Base-by-base conservation (phyloP, 1,140 invertebrate genomes). In the Holcopasites calliopsidis region DNA sequence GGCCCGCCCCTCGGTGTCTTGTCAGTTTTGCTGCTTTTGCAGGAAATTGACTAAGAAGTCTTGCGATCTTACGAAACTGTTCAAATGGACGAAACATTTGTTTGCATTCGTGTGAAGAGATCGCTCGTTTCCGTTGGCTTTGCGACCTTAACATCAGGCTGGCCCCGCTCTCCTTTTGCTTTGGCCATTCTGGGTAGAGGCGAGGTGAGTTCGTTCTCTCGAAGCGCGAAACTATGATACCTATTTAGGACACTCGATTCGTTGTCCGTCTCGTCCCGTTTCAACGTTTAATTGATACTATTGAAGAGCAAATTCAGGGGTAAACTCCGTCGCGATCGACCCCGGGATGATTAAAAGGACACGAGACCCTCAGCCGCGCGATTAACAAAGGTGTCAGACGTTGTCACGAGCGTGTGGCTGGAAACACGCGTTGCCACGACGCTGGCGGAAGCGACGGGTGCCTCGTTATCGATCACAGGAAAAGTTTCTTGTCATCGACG, bases 351-450 rank as follows among this genome's bases (percentile, higher is more conserved):
- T n/a, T n/a, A n/a, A n/a, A n/a, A n/a, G n/a, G n/a, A n/a, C n/a
- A n/a, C n/a, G n/a, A n/a, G n/a, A n/a, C 42, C 38, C 38, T 26
- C 28, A 13, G 10, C 13, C 60, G 23, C 23, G 40, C 18, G 21
- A 40, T 40, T 42, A 23, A 26, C 8, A n/a, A 49, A 21, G 33
- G 44, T 28, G 62, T 66, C 52, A 50, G 21, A 8, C 8, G 50
- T 55, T 33, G 21, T 13, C 23, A 18, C 21, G 28, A 26, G 23
- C 18, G 60, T 28, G 60, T 16, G 57, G 44, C 47, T 66, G 61
- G 44, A 74, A 73, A 73, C 70, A 73, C 70, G 47, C 58, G 70
- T 73, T 73, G 70, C 70, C 49, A 73, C 70, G 71, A 73, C 70
- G 60, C 58, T 73, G 28, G 26, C 35, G 70, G 55, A 65, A 38